These are phyloP conservation scores for Melitaea cinxia DNA, from an alignment of 1,140 invertebrate genomes.

Conservation along the genomic window DNA sequence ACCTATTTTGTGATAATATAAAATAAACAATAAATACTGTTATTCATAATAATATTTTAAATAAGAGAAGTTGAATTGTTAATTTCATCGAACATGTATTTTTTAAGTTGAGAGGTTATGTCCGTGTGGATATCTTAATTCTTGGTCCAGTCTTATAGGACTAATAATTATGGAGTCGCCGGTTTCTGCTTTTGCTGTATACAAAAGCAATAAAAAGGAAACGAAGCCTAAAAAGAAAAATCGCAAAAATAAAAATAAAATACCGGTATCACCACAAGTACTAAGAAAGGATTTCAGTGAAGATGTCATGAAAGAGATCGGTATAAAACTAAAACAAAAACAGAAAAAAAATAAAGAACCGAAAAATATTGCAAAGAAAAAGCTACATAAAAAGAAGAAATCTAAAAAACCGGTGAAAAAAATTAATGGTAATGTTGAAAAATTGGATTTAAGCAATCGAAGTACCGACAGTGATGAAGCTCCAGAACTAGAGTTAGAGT, in stretches of 20 bases:
- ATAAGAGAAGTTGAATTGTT: too few species aligned
- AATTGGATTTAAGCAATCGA: not conserved
- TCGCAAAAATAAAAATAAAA: constrained; percentile 49
- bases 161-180: constrained; percentile 57
- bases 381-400: constrained; percentile 62
- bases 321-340: constrained; percentile 55
- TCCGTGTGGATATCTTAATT: constrained; percentile 1
- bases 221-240: constrained; percentile 42
- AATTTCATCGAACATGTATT: not conserved
- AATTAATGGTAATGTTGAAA: constrained; percentile 6
- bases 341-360: constrained; percentile 54
- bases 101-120: constrained; percentile 10
- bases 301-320: constrained; percentile 46
- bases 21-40: too few species aligned
- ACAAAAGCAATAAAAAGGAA: constrained; percentile 55
- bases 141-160: too few species aligned
- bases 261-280: constrained; percentile 32
- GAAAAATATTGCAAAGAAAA: constrained; percentile 63
- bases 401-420: constrained; percentile 35
- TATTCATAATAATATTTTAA: too few species aligned
- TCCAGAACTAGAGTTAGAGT: constrained; percentile 44
- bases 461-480: constrained; percentile 51
- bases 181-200: constrained; percentile 69
- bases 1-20: too few species aligned
- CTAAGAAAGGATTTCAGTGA: constrained; percentile 43